Evolutionary conservation across 2,888 invertebrate species (phyloP).

Genomic region (Catonia carolina): DNA sequence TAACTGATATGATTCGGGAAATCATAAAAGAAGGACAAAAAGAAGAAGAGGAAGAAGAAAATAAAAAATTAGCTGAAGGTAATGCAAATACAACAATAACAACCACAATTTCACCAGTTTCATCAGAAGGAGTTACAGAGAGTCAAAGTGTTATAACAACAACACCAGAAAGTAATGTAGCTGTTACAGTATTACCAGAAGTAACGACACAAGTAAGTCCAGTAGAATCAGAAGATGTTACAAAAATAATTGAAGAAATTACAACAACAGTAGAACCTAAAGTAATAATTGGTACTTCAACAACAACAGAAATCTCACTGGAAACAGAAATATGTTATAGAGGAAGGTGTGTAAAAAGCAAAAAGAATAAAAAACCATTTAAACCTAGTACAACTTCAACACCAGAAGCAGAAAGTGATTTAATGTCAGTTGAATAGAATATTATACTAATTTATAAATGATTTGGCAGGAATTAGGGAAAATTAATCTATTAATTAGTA

Average conservation of each 20-base stretch:
- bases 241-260: slow-evolving; percentile 31
- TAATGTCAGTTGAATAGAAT: slow-evolving; percentile 27
- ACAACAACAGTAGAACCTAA: slow-evolving; percentile 43
- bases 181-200: slow-evolving; percentile 10
- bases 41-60: slow-evolving; percentile 14
- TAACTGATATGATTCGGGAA: slow-evolving; percentile 24
- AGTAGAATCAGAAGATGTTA: slow-evolving; percentile 14
- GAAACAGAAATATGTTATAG: slow-evolving; percentile 85
- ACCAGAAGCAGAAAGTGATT: slow-evolving; percentile 26
- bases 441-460: background rate
- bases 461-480: too few relatives aligned
- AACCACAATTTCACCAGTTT: background rate
- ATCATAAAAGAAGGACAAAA: slow-evolving; percentile 26
- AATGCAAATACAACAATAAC: slow-evolving; percentile 1
- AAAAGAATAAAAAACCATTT: slow-evolving; percentile 27
- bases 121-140: background rate
- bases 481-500: too few relatives aligned
- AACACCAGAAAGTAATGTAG: slow-evolving; percentile 10
- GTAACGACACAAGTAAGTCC: slow-evolving; percentile 15
- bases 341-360: slow-evolving; percentile 72
- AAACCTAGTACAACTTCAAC: slow-evolving; percentile 29
- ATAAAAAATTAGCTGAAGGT: background rate
- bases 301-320: slow-evolving; percentile 72
- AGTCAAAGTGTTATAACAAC: slow-evolving; percentile 3
- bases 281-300: slow-evolving; percentile 64